Evolutionary conservation across 2,888 invertebrate genomes (phyloP).

Genomic region (Conus canariensis): DNA sequence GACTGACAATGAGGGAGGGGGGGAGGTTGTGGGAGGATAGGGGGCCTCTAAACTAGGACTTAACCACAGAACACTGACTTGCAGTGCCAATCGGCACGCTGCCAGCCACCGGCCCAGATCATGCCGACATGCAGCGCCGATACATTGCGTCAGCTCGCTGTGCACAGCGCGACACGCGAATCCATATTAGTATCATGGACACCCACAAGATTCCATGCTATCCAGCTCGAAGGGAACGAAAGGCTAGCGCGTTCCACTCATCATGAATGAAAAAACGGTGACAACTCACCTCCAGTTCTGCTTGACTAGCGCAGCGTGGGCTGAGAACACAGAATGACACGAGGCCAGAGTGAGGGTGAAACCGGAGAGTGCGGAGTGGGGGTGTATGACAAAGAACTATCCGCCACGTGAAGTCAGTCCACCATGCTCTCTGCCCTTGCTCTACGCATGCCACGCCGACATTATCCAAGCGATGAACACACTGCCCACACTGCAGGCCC

Average conservation of each 20-base stretch:
- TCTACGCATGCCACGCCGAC: not conserved
- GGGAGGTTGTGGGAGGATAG: too few relatives aligned
- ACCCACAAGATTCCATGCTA: not conserved
- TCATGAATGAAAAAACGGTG: not conserved
- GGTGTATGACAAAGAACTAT: not conserved
- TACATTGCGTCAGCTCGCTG: conserved; percentile 14
- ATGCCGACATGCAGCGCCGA: not conserved
- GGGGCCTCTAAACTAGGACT: too few relatives aligned
- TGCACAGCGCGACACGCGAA: not conserved
- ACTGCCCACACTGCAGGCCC: not conserved
- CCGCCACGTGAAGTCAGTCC: conserved; percentile 6
- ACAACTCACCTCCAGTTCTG: not conserved
- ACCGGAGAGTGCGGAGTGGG: not conserved
- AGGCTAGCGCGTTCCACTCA: not conserved
- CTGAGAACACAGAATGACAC: not conserved
- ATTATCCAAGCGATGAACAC: not conserved
- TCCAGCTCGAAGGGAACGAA: not conserved
- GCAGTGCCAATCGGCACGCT: too few relatives aligned
- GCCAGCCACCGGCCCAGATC: not conserved
- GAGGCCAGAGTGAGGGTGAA: not conserved
- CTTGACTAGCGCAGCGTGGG: not conserved
- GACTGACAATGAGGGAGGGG: too few relatives aligned
- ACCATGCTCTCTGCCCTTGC: not conserved
- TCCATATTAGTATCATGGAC: not conserved
- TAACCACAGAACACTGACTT: too few relatives aligned